Evolutionary conservation across 2,113 vertebrate species (phyloP).

Genomic region (Cavia porcellus): DNA sequence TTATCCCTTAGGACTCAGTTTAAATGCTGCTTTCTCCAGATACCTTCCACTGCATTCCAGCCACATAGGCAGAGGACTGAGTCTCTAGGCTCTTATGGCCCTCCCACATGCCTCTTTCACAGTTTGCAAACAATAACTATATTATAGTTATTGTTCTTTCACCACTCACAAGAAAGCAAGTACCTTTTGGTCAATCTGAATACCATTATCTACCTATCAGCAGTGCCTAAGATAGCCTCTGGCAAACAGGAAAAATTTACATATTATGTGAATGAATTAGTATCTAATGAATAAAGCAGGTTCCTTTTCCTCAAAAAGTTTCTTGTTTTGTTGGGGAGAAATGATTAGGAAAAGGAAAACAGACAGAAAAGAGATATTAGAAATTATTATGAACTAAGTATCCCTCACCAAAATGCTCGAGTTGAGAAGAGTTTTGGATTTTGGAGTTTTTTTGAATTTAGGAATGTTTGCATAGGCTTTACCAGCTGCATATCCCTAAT

Average conservation of each 20-base stretch:
- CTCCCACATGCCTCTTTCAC: not conserved
- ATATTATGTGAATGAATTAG: slow-evolving; percentile 31
- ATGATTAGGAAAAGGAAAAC: not conserved
- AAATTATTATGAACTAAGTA: not conserved
- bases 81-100: not conserved
- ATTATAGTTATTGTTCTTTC: not conserved
- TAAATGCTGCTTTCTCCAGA: not conserved
- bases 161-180: not conserved
- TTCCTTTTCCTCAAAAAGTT: not conserved
- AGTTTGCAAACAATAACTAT: not conserved
- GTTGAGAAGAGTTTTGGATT: not conserved
- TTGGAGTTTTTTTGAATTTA: not conserved
- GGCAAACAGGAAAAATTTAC: not conserved
- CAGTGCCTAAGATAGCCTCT: not conserved
- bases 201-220: not conserved
- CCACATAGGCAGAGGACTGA: not conserved
- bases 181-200: not conserved
- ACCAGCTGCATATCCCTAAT: not conserved
- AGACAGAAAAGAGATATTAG: not conserved
- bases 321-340: not conserved
- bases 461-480: not conserved
- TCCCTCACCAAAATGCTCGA: not conserved
- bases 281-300: slow-evolving; percentile 11
- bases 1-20: not conserved
- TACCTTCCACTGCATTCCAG: not conserved